Percentiles rank a stretch among this genome's conserved stretches.
Conservation (phyloP, 23 tunicate species). For the Botrylloides violaceus region DNA sequence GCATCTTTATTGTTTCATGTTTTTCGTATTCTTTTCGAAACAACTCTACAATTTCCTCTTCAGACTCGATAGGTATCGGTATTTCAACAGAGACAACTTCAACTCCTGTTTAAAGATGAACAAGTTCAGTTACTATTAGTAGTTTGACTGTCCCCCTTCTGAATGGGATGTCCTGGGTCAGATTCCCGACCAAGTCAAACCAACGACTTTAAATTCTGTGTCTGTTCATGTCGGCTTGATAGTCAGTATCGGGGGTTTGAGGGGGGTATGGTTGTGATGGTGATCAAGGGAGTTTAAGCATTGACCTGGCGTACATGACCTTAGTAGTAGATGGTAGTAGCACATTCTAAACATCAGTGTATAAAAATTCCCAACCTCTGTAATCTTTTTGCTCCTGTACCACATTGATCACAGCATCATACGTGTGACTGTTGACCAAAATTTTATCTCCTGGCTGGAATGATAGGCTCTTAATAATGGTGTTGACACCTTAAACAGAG, state of each 20-base stretch:
- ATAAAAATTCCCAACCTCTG: constrained; percentile 28
- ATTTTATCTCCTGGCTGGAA: constrained; percentile 36
- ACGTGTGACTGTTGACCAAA: constrained; percentile 55
- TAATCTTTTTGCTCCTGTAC: constrained; percentile 35
- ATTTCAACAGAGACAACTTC: constrained; percentile 15
- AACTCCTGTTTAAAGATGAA: constrained; percentile 17
- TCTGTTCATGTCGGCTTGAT: no score
- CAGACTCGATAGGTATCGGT: constrained; percentile 31
- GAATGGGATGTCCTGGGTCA: no score
- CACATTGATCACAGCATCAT: constrained; percentile 48
- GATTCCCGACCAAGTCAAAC: no score
- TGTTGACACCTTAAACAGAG: constrained; percentile 51
- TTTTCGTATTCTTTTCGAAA: constrained; percentile 26
- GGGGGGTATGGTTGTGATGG: no score
- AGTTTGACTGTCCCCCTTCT: no score
- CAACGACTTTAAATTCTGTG: no score
- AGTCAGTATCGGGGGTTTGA: no score
- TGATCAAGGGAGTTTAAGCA: no score
- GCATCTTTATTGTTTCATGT: constrained; percentile 33
- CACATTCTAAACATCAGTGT: no score
- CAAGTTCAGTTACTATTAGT: no score
- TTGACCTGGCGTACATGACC: no score
- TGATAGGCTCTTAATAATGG: constrained; percentile 47
- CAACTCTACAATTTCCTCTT: constrained; percentile 39
- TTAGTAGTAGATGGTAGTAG: no score